phyloP scores from a whole-genome alignment of 2,888 invertebrate species.

The Xestia ashworthii region DNA sequence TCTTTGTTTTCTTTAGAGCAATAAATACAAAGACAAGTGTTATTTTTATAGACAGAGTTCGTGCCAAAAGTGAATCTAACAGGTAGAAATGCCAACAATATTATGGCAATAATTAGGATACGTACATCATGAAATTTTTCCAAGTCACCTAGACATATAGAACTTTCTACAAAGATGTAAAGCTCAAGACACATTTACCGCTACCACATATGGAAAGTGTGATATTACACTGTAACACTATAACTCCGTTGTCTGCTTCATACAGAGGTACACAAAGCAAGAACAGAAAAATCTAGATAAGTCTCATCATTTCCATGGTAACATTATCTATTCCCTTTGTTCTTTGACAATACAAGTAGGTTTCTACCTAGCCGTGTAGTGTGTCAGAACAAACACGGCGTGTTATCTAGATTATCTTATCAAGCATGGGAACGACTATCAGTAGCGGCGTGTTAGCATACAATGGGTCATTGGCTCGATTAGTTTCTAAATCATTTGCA shows the following conservation, averaged over 20 bases:
- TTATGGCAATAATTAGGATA: slow-evolving; percentile 37
- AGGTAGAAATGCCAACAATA: slow-evolving; percentile 6
- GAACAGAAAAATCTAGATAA: slow-evolving; percentile 36
- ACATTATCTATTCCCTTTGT: slow-evolving; percentile 54
- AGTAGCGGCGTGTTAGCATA: slow-evolving; percentile 76
- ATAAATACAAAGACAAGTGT: slow-evolving; percentile 52
- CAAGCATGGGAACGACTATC: slow-evolving; percentile 74
- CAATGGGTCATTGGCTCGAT: slow-evolving; percentile 77
- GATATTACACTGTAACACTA: slow-evolving; percentile 12
- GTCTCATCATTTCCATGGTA: slow-evolving; percentile 25
- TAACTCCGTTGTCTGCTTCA: background rate
- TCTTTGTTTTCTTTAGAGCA: slow-evolving; percentile 27
- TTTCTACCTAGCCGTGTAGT: slow-evolving; percentile 42
- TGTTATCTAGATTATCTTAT: slow-evolving; percentile 74
- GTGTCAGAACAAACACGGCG: slow-evolving; percentile 54
- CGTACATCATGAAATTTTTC: slow-evolving; percentile 1
- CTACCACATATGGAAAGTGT: slow-evolving; percentile 21
- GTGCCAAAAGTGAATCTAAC: slow-evolving; percentile 45
- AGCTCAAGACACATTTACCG: slow-evolving; percentile 6
- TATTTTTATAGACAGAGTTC: slow-evolving; percentile 48
- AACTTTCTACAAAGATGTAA: slow-evolving; percentile 31
- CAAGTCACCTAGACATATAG: background rate
- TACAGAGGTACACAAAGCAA: background rate
- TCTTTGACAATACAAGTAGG: slow-evolving; percentile 46
- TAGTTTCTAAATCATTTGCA: slow-evolving; percentile 74